phyloP scores from a whole-genome alignment of 2,797 vertebrate species.

The Melopsittacus undulatus region DNA sequence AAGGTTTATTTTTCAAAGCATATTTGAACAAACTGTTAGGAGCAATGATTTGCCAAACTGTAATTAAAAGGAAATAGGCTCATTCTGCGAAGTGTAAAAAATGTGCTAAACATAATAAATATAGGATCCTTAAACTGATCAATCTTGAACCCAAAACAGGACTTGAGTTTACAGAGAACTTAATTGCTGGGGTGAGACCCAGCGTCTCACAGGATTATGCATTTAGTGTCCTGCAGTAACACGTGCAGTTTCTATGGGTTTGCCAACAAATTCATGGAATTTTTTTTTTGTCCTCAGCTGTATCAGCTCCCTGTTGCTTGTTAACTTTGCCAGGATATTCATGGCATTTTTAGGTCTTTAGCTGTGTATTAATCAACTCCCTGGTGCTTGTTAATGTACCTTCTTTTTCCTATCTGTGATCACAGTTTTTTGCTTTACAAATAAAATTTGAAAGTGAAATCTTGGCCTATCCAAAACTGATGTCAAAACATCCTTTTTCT shows the following conservation, averaged over 20 bases:
- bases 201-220: neutral
- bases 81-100: conserved; percentile 44
- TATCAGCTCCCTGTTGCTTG: conserved; percentile 50
- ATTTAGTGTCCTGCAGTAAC: conserved; percentile 18
- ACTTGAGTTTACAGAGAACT: neutral
- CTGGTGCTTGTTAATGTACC: conserved; percentile 46
- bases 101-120: conserved; percentile 47
- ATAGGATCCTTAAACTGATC: conserved; percentile 16
- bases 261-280: conserved; percentile 40
- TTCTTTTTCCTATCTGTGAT: conserved; percentile 41
- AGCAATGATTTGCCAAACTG: conserved; percentile 58
- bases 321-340: conserved; percentile 63
- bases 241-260: neutral
- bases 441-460: conserved; percentile 39
- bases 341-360: conserved; percentile 54
- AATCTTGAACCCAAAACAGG: neutral
- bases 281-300: conserved; percentile 55
- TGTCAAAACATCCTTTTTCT: neutral
- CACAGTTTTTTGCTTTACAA: conserved; percentile 1
- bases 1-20: conserved; percentile 31
- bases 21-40: conserved; percentile 52
- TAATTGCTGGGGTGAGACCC: conserved; percentile 7
- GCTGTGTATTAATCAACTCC: conserved; percentile 67
- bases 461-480: conserved; percentile 4
- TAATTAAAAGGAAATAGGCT: conserved; percentile 62